Conservation (phyloP, 2,797 vertebrate species). For the Rhynchonycteris naso region DNA sequence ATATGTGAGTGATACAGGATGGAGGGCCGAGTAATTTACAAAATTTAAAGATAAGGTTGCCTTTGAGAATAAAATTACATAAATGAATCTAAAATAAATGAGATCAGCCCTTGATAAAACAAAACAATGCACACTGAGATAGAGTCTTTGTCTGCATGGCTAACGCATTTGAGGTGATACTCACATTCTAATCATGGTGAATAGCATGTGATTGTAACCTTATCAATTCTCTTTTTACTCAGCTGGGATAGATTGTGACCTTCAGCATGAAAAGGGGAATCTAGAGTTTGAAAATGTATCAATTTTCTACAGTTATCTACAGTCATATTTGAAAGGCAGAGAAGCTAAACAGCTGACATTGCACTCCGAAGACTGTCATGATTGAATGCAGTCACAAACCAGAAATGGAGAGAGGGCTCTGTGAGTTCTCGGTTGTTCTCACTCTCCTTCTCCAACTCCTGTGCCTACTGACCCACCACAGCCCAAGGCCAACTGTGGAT, state of each 20-base stretch:
- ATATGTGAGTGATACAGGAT: background rate
- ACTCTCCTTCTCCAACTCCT: background rate
- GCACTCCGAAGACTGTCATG: background rate
- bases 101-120: background rate
- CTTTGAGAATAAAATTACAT: conserved; percentile 26
- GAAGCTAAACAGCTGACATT: background rate
- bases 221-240: background rate
- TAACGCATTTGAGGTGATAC: background rate
- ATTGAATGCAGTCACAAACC: background rate
- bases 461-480: background rate
- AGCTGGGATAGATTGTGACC: background rate
- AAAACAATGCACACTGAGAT: background rate
- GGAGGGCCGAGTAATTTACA: background rate
- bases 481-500: background rate
- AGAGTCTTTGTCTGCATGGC: background rate
- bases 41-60: background rate
- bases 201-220: background rate
- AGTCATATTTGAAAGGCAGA: background rate
- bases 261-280: background rate
- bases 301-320: background rate
- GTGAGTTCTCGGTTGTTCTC: background rate
- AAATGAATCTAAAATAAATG: background rate
- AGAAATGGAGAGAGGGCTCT: background rate
- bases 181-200: background rate
- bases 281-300: background rate